These are phyloP conservation scores for Phaenicophaeus curvirostris DNA, from an alignment of 2,797 vertebrate genomes.

Conservation along the genomic window DNA sequence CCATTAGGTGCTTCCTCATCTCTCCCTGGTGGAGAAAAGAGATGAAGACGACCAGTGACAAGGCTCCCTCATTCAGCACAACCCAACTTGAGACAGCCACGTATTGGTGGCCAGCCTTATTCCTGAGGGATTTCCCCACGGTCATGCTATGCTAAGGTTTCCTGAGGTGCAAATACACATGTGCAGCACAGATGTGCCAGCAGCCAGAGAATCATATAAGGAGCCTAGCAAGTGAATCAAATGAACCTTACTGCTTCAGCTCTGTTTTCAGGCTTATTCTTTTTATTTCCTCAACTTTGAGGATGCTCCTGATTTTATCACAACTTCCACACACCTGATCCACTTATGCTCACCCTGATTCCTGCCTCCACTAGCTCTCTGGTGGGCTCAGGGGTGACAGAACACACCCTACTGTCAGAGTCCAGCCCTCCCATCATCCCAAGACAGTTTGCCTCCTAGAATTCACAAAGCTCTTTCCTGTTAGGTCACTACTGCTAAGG, in stretches of 20 bases:
- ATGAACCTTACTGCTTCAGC: not conserved
- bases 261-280: not conserved
- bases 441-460: not conserved
- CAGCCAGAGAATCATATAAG: not conserved
- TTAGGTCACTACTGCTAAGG: not conserved
- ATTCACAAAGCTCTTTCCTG: not conserved
- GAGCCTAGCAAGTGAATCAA: not conserved
- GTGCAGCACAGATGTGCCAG: not conserved
- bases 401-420: not conserved
- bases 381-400: not conserved
- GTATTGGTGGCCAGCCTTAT: not conserved
- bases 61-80: not conserved
- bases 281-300: not conserved
- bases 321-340: not conserved
- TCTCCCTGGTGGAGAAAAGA: not conserved
- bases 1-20: not conserved
- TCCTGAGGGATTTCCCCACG: accelerated
- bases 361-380: not conserved
- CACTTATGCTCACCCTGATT: not conserved
- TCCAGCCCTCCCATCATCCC: not conserved
- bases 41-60: not conserved
- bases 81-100: not conserved
- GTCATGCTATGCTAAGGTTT: not conserved
- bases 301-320: not conserved
- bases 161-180: not conserved